Evolutionary conservation across 92 coral and sea anemone genomes (phyloP).

Genomic region (Virgularia gustaviana): DNA sequence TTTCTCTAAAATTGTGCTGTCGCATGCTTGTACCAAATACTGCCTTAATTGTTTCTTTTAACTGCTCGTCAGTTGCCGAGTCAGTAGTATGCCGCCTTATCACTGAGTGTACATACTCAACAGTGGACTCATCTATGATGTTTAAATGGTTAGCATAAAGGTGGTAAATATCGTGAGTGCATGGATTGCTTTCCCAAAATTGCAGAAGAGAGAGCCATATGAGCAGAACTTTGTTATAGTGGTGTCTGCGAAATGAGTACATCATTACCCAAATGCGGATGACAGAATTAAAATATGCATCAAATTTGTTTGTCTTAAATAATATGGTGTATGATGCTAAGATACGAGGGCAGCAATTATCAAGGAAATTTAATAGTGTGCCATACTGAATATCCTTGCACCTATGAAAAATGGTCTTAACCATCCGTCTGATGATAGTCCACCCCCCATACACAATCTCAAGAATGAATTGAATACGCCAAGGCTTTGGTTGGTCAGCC

Average conservation of each 20-base stretch:
- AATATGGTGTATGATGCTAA: conserved; percentile 48
- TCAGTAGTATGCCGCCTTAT: conserved; percentile 33
- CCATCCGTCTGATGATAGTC: conserved; percentile 22
- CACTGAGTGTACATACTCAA: conserved; percentile 56
- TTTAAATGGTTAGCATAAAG: conserved; percentile 22
- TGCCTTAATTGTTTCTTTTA: conserved; percentile 33
- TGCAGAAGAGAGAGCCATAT: conserved; percentile 47
- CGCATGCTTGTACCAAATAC: conserved; percentile 46
- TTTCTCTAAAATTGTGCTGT: conserved; percentile 43
- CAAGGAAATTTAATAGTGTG: conserved; percentile 29
- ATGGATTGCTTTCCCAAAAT: conserved; percentile 38
- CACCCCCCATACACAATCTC: conserved; percentile 39
- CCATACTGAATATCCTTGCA: conserved; percentile 51
- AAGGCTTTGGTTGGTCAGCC: conserved; percentile 51
- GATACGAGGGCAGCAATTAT: conserved; percentile 45
- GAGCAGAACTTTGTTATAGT: conserved; percentile 54
- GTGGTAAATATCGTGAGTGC: conserved; percentile 32
- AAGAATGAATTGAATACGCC: conserved; percentile 41
- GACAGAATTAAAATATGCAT: conserved; percentile 46
- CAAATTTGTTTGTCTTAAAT: conserved; percentile 46
- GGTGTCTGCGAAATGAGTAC: conserved; percentile 54
- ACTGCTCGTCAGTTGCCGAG: conserved; percentile 32
- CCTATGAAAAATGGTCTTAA: conserved; percentile 33
- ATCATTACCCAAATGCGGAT: conserved; percentile 54
- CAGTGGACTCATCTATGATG: conserved; percentile 48